phyloP scores from a whole-genome alignment of 2,888 invertebrate genomes.

The Oasisia sp. region DNA sequence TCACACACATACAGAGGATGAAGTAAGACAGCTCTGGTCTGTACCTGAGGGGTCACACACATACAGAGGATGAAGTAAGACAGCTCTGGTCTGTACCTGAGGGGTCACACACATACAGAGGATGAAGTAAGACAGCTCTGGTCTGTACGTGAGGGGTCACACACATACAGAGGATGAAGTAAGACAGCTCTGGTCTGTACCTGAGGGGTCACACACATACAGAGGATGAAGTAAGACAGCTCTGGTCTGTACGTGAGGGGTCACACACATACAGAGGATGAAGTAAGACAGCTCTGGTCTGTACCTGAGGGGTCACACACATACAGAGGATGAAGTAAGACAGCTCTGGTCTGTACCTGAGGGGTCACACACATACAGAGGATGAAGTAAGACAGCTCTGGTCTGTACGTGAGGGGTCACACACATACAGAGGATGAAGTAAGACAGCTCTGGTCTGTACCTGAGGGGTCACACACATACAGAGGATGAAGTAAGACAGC shows the following conservation, averaged over 20 bases:
- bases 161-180: neutral
- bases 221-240: neutral
- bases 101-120: too few species aligned
- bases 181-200: too few species aligned
- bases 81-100: conserved; percentile 27
- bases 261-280: too few species aligned
- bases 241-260: conserved; percentile 34
- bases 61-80: neutral
- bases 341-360: conserved; percentile 27
- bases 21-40: too few species aligned
- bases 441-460: too few species aligned
- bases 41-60: conserved; percentile 42
- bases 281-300: too few species aligned
- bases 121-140: neutral
- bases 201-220: conserved; percentile 46
- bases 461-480: conserved; percentile 46
- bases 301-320: conserved; percentile 42
- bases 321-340: neutral
- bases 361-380: too few species aligned
- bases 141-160: conserved; percentile 39
- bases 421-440: neutral
- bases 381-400: neutral
- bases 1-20: too few species aligned
- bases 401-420: conserved; percentile 39
- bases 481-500: neutral